Evolutionary conservation across 2,888 invertebrate genomes (phyloP).

Genomic region (Gymnosoma rotundatum): DNA sequence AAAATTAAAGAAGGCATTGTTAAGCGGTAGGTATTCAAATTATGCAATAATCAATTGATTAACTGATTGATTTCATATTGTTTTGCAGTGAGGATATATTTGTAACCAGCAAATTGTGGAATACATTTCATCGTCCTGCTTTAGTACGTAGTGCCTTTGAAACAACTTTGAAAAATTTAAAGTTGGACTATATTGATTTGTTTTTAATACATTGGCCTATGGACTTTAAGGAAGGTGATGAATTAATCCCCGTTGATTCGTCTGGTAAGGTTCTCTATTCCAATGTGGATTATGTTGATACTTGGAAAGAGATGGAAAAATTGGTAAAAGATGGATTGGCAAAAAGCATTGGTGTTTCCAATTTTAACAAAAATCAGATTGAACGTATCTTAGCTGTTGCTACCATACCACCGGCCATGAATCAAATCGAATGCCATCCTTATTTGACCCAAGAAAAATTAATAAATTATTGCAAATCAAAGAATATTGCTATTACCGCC

Average conservation of each 20-base stretch:
- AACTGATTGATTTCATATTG: not conserved
- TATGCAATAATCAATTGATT: not conserved
- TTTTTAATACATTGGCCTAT: slow-evolving; percentile 97
- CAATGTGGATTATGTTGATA: slow-evolving; percentile 88
- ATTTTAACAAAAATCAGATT: slow-evolving; percentile 90
- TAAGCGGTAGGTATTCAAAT: slow-evolving; percentile 83
- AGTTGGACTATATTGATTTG: slow-evolving; percentile 90
- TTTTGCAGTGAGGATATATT: slow-evolving; percentile 85
- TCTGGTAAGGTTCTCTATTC: slow-evolving; percentile 85
- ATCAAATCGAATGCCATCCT: slow-evolving; percentile 90
- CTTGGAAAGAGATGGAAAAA: slow-evolving; percentile 89
- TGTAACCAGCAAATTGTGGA: slow-evolving; percentile 93
- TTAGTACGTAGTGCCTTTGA: slow-evolving; percentile 88
- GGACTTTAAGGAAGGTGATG: slow-evolving; percentile 90
- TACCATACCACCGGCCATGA: slow-evolving; percentile 85
- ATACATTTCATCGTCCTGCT: slow-evolving; percentile 91
- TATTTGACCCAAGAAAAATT: slow-evolving; percentile 89
- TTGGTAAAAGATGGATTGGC: slow-evolving; percentile 86
- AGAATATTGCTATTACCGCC: slow-evolving; percentile 88
- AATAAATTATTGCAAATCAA: slow-evolving; percentile 86
- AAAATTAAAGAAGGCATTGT: slow-evolving; percentile 87
- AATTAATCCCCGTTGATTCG: slow-evolving; percentile 85
- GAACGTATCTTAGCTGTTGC: slow-evolving; percentile 85
- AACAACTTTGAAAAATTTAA: slow-evolving; percentile 87
- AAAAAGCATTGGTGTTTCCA: slow-evolving; percentile 87